Base-by-base conservation (phyloP, 2,888 invertebrate genomes). In the Aricia artaxerxes region DNA sequence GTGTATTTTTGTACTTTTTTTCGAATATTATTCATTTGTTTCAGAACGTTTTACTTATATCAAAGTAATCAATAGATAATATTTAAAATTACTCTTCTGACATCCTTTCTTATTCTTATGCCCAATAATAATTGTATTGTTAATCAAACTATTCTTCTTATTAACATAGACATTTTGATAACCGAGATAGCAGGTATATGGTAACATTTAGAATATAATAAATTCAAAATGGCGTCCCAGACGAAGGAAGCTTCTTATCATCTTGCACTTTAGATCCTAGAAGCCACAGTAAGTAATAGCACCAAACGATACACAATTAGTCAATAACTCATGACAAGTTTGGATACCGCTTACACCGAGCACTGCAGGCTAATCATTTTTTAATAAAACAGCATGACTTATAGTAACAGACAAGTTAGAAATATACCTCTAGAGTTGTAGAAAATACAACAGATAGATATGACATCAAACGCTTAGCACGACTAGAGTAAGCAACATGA, bases 171-270 rank as follows among this genome's bases (percentile, higher is more conserved):
- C 7, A 69, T 35, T 35, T 69, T 35, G 69, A 69, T 69, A 69
- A 5, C 35, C 69, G 35, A 69, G 35, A 69, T 38, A 38, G 35
- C 11, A 35, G 69, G 16, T 16, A 35, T 38, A 38, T 35, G 69
- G 69, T 69, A 69, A 69, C 11, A 35, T 35, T 69, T 35, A 5
- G 1, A 13, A 69, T 69, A 69, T 69, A 16, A 13, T 35, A 69
- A 13, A 38, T 78, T 64, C n/a, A 49, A 44, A 78, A 78, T 69
- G 44, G 2, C 49, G 60, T 40, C 60, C 24, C 40, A 73, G 60
- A 78, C 78, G 78, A 75, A 78, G 78, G 78, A 78, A 78, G 78
- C 78, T 78, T 60, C 73, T 53, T 35, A 76, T 78, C 78, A 78
- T 78, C 24, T 78, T 60, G 78, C 78, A 78, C 78, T 78, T 78